A percentile compares a stretch with the other conserved stretches of the same genome.
These are phyloP conservation scores for Teleiodes luculella DNA, from an alignment of 2,888 invertebrate species.

Conservation along the genomic window DNA sequence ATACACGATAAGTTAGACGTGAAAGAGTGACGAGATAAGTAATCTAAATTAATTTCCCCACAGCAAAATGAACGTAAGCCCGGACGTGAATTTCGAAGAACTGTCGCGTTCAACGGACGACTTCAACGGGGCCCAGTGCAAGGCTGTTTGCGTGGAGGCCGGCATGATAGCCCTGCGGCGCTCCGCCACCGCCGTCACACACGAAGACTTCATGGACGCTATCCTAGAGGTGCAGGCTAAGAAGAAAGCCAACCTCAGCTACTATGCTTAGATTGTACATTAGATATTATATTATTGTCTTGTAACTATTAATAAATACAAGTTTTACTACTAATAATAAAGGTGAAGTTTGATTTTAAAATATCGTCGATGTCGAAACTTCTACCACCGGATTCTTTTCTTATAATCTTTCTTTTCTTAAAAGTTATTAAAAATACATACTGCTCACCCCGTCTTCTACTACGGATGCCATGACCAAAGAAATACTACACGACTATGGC, in stretches of 20 bases:
- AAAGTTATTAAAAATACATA: too few relatives aligned
- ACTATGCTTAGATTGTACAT: slow-evolving; percentile 91
- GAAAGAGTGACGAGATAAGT: too few relatives aligned
- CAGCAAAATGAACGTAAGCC: slow-evolving; percentile 96
- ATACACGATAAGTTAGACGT: too few relatives aligned
- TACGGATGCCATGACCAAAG: too few relatives aligned
- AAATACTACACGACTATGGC: too few relatives aligned
- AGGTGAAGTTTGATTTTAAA: not conserved
- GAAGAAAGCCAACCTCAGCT: slow-evolving; percentile 99
- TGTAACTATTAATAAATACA: not conserved
- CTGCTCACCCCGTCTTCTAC: too few relatives aligned
- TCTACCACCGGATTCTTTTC: too few relatives aligned
- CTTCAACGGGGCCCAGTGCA: slow-evolving; percentile 99
- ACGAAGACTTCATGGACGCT: slow-evolving; percentile 99
- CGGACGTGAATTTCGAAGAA: slow-evolving; percentile 95
- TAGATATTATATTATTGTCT: not conserved
- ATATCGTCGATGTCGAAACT: too few relatives aligned
- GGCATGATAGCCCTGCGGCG: slow-evolving; percentile 99
- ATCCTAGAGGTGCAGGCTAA: slow-evolving; percentile 99
- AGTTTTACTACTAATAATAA: not conserved
- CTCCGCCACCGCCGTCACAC: slow-evolving; percentile 95
- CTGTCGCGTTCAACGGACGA: slow-evolving; percentile 98
- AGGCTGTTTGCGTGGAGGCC: slow-evolving; percentile 99
- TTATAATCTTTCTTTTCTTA: too few relatives aligned
- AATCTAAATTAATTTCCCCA: too few relatives aligned